Base-by-base conservation (phyloP, 2,888 invertebrate species). In the Synergus itoensis region DNA sequence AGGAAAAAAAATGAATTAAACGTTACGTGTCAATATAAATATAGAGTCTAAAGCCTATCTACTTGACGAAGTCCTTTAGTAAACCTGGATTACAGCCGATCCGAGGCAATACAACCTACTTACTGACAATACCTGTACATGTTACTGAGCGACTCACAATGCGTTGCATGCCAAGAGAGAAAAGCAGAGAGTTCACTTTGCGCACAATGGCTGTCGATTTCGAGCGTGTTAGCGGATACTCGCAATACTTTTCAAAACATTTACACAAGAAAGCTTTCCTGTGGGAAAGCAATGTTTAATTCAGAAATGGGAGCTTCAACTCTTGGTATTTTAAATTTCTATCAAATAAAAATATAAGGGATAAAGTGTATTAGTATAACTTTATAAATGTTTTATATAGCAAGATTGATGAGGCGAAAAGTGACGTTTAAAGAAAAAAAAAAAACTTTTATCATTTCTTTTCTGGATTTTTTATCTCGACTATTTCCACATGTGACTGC, bases 191-290 rank as follows among this genome's bases (percentile, higher is more conserved):
- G 73, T 73, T 73, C 73, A 73, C 53, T 73, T 73, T 53, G 36
- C 64, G 64, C 40, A 78, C 73, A 69, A 73, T 75, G 45, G 78
- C 73, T 78, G 78, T 77, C 77, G 77, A 77, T 77, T 69, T 69
- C 36, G 63, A 73, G 73, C 16, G 62, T 73, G 73, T 73, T 73
- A 73, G n/a, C 36, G 28, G 73, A 53, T 73, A 73, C 73, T 53
- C 53, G 53, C 73, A 73, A 53, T 53, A 73, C 28, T 73, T 73
- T 73, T n/a, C 36, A 11, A 28, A 48, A 53, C 36, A 73, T 53
- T 73, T 73, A 73, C 73, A 73, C 73, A 73, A 73, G 73, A 53
- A 73, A 53, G 73, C 73, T 73, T 73, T 73, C 73, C n/a, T 36
- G 53, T 73, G 28, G 36, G 53, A 60, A 60, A 18, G 12, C 12